Evolutionary conservation across 2,888 invertebrate genomes (phyloP).

Genomic region (Cryptops parisi): DNA sequence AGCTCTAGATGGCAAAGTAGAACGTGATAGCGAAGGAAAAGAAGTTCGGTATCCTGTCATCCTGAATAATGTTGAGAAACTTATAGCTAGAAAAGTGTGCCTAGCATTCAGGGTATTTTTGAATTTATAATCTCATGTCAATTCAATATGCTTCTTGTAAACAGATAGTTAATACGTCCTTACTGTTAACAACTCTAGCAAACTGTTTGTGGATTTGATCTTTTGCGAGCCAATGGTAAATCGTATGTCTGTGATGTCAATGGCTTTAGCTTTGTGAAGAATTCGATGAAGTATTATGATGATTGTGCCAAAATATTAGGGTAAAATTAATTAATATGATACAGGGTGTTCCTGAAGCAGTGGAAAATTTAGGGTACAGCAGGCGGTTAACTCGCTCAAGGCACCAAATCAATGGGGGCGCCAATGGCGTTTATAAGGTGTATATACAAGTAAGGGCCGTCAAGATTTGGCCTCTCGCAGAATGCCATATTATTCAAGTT

Average conservation of each 20-base stretch:
- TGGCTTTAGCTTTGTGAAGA: slow-evolving; percentile 99
- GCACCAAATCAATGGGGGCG: no score
- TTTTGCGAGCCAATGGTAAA: slow-evolving; percentile 92
- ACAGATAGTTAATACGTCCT: no score
- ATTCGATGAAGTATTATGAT: slow-evolving; percentile 98
- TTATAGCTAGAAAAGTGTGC: slow-evolving; percentile 95
- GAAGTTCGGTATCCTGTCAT: slow-evolving; percentile 99
- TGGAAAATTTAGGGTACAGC: no score
- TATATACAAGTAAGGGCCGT: no score
- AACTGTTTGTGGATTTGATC: slow-evolving; percentile 98
- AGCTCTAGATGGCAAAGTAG: slow-evolving; percentile 95
- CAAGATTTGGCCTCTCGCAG: no score
- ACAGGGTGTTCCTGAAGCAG: no score
- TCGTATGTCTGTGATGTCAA: slow-evolving; percentile 99
- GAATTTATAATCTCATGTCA: no score
- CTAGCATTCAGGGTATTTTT: slow-evolving; percentile 56
- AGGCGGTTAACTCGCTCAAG: no score
- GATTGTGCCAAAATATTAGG: slow-evolving; percentile 97
- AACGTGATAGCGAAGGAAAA: slow-evolving; percentile 87
- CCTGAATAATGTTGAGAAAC: slow-evolving; percentile 88
- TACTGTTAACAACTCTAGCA: slow-evolving; percentile 40
- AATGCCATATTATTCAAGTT: no score
- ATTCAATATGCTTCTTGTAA: no score
- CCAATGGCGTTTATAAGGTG: no score
- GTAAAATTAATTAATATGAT: slow-evolving; percentile 22